Evolutionary conservation across 2,113 vertebrate species (phyloP), one percentile per base, ranked within the genome.

Genomic region (Osmerus mordax): DNA sequence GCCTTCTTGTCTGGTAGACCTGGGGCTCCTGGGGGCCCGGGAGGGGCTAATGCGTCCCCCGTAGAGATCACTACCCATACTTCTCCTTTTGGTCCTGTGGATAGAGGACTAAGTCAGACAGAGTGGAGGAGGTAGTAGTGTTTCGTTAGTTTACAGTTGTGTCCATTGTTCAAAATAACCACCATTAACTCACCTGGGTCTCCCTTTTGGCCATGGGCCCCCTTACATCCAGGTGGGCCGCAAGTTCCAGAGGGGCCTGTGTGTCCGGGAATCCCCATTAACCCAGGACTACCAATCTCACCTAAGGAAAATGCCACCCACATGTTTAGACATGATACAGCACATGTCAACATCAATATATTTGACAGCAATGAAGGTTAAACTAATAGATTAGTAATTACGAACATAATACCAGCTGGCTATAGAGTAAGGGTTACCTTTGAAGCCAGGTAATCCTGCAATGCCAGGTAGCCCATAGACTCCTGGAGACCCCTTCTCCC

Each of bases 401-500:
- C 1, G 6, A 41, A 41, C 36, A 41, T 41, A 41, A 41, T 41
- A 41, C 4, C 36, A 41, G 36, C 4, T 41, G 36, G 36, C 36
- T 41, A 5, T 41, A 41, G 36, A 41, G 36, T 41, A 41, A 41
- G 7, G 36, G 3, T 78, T 15, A 89, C 88, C 86, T 86, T 84
- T 88, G 1, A 0, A 0, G 23, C 88, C 89, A 23, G 28, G 65
- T 11, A 4, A 14, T 70, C 89, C 89, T 4, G 41, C 3, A 14
- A 9, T 59, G 13, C 89, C 88, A 47, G 68, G 64, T 3, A 19
- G 21, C 69, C 91, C 89, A 3, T 0, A 0, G 2, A 68, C 66
- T 14, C 91, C 91, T 2, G 0, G 16, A 21, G 4, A 0, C 53
- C 89, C 89, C 18, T 2, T 54, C 0, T 3, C 52, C 11, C 87